Base-by-base conservation (phyloP, 2,113 vertebrate species). In the Vicugna pacos region DNA sequence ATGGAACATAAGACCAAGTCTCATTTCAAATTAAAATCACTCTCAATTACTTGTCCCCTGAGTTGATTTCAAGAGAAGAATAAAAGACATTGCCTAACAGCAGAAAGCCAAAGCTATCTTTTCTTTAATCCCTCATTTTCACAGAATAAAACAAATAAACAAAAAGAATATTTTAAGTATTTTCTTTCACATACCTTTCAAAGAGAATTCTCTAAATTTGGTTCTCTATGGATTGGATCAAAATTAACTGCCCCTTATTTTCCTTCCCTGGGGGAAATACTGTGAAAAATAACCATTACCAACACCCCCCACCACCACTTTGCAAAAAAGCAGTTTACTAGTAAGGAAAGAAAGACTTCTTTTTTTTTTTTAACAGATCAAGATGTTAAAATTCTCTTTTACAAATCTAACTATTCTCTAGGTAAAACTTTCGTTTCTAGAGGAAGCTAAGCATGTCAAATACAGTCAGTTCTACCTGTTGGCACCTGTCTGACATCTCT, bases 1-100 rank as follows among this genome's bases (percentile, higher is more conserved):
- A 97, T 96, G 26, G 96, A 97, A 97, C 90, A 95, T 80, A 93
- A 97, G 38, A 96, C 42, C 94, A 98, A 98, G 96, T 92, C 95
- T 92, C 54, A 88, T 91, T 95, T 77, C 92, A 89, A 98, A 95
- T 98, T 97, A 98, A 98, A 97, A 97, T 94, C 92, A 97, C 93
- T 97, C 98, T 92, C 62, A 89, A 83, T 60, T 89, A 79, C 89
- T 76, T 54, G 48, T 70, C 60, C 67, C 72, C 26, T 87, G 69
- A 82, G 16, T 22, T 69, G 73, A 93, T 64, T 87, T 90, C 8
- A 54, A 24, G 30, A 90, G 24, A 9, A 64, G n/a, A 92, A 93
- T 38, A 7, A 30, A 93, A 65, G 48, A 92, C 42, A 64, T 19
- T 91, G 19, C 30, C 70, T 75, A 84, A 73, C 32, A 10, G 81